Conservation (phyloP, 2,888 invertebrate genomes). For the Rotaria magnacalcarata region DNA sequence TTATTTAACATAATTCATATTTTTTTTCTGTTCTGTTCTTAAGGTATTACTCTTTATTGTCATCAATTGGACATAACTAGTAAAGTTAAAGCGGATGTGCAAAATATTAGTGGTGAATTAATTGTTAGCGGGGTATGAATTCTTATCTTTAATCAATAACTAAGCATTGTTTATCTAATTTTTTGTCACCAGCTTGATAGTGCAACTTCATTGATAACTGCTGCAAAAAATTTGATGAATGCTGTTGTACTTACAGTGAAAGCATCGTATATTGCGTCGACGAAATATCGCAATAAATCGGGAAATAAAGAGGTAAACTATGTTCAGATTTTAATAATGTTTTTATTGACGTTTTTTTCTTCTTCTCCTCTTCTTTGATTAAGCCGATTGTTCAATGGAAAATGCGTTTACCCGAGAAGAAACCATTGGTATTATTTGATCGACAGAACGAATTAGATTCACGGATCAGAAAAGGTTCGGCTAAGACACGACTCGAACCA, state of each 20-base stretch:
- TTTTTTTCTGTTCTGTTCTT: not conserved
- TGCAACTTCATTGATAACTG: constrained; percentile 95
- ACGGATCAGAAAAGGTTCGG: constrained; percentile 38
- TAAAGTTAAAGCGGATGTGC: constrained; percentile 98
- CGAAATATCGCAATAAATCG: constrained; percentile 69
- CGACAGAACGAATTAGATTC: constrained; percentile 41
- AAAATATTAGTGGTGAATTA: constrained; percentile 94
- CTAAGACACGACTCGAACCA: constrained; percentile 42
- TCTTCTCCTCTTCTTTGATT: not conserved
- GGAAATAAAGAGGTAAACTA: constrained; percentile 29
- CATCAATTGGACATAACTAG: constrained; percentile 98
- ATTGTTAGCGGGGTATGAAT: constrained; percentile 85
- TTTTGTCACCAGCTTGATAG: constrained; percentile 73
- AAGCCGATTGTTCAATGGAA: constrained; percentile 93
- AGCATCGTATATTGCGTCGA: constrained; percentile 92
- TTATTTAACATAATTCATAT: not conserved
- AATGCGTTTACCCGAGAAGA: constrained; percentile 99
- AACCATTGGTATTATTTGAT: constrained; percentile 72
- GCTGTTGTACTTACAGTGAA: constrained; percentile 97
- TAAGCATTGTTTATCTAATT: constrained; percentile 47
- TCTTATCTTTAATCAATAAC: not conserved
- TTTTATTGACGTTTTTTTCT: not conserved
- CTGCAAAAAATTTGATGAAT: constrained; percentile 97
- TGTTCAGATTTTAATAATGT: not conserved
- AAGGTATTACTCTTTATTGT: constrained; percentile 84